Evolutionary conservation across 1,140 invertebrate species (phyloP).

Genomic region (Rhyzopertha dominica): DNA sequence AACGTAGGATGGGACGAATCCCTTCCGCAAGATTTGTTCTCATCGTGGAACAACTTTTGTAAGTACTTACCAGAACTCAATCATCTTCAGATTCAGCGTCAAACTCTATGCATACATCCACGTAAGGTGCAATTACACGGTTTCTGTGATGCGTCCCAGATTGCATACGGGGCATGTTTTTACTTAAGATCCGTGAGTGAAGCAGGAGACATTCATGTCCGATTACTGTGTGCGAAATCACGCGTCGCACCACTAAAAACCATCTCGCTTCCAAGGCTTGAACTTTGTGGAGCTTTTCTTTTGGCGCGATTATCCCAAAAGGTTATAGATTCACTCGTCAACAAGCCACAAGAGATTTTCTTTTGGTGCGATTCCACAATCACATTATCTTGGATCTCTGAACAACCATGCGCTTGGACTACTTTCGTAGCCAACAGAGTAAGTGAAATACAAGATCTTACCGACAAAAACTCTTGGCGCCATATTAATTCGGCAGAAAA

Average conservation of each 20-base stretch:
- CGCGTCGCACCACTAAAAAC: slow-evolving; percentile 29
- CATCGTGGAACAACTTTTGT: no score
- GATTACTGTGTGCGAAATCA: slow-evolving; percentile 34
- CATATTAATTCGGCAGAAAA: slow-evolving; percentile 32
- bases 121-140: slow-evolving; percentile 31
- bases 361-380: slow-evolving; percentile 47
- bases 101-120: no score
- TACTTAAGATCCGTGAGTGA: slow-evolving; percentile 19
- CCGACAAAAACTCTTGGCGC: slow-evolving; percentile 19
- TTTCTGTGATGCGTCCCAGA: slow-evolving; percentile 28
- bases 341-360: slow-evolving; percentile 24
- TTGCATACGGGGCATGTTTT: slow-evolving; percentile 31
- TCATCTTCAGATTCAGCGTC: no score
- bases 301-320: slow-evolving; percentile 26
- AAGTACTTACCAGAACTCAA: no score
- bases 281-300: slow-evolving; percentile 35
- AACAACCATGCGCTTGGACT: slow-evolving; percentile 30
- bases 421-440: slow-evolving; percentile 43
- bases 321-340: slow-evolving; percentile 22
- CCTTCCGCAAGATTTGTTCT: no score
- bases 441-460: slow-evolving; percentile 32
- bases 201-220: no score
- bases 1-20: slow-evolving; percentile 11
- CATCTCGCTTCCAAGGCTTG: slow-evolving; percentile 23
- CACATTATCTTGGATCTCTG: slow-evolving; percentile 43